These are phyloP conservation scores for Creontiades dilutus DNA, from an alignment of 2,888 invertebrate species.

Conservation along the genomic window DNA sequence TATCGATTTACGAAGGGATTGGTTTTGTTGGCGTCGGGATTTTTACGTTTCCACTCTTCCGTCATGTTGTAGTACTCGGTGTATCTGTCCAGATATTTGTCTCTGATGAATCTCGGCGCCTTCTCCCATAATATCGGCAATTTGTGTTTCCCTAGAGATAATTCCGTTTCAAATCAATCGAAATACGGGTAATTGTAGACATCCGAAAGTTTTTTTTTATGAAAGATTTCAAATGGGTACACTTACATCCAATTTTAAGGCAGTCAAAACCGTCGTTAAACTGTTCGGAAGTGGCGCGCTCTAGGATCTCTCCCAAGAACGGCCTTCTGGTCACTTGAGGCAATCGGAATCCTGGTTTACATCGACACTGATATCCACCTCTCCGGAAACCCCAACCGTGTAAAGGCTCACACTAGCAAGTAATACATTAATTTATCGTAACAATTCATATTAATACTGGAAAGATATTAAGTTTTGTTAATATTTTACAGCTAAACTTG, in stretches of 20 bases:
- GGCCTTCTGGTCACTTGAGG: conserved; percentile 93
- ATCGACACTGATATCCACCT: conserved; percentile 96
- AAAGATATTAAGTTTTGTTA: no score
- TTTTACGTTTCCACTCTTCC: conserved; percentile 53
- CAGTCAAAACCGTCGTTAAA: conserved; percentile 97
- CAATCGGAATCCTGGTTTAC: conserved; percentile 91
- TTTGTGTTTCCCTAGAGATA: conserved; percentile 87
- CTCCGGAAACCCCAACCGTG: conserved; percentile 97
- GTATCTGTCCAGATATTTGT: conserved; percentile 86
- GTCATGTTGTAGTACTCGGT: conserved; percentile 82
- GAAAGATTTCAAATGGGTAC: conserved; percentile 12
- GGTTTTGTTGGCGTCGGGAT: conserved; percentile 61
- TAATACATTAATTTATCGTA: background rate
- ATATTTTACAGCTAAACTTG: no score
- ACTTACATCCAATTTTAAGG: conserved; percentile 92
- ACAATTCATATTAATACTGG: background rate
- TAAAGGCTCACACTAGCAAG: conserved; percentile 91
- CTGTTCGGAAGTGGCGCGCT: conserved; percentile 94
- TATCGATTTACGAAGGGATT: conserved; percentile 62
- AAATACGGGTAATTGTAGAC: no score
- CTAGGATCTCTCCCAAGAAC: conserved; percentile 95
- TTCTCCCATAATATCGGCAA: conserved; percentile 90
- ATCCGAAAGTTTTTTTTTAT: background rate
- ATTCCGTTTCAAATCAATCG: background rate
- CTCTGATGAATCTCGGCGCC: conserved; percentile 85